Percentiles rank a stretch among this genome's conserved stretches.
These are phyloP conservation scores for Protonibea diacanthus DNA, from an alignment of 2,797 vertebrate species.

Conservation along the genomic window DNA sequence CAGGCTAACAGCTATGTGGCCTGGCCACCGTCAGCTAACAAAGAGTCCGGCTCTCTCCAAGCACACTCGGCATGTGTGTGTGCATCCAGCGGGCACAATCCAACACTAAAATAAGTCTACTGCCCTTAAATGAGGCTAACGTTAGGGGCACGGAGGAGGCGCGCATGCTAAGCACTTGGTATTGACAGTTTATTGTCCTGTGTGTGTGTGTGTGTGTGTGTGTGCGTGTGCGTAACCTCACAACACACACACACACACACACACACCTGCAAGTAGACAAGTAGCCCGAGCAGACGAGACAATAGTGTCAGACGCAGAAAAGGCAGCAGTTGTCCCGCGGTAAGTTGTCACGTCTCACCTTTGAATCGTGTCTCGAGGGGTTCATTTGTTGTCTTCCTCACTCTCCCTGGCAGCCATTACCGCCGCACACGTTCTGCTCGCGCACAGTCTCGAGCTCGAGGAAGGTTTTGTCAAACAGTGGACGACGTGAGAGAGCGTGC, in stretches of 20 bases:
- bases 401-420: slow-evolving; percentile 84
- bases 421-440: slow-evolving; percentile 67
- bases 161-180: slow-evolving; percentile 10
- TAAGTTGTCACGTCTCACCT: slow-evolving; percentile 62
- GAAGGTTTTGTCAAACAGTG: slow-evolving; percentile 64
- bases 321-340: neutral
- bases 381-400: slow-evolving; percentile 75
- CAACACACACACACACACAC: slow-evolving; percentile 28
- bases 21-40: slow-evolving; percentile 75
- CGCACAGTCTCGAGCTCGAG: slow-evolving; percentile 43
- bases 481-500: slow-evolving; percentile 60
- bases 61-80: neutral
- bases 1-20: slow-evolving; percentile 71
- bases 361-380: slow-evolving; percentile 64
- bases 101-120: neutral
- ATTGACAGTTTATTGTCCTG: slow-evolving; percentile 73
- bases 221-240: slow-evolving; percentile 20
- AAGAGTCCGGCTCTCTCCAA: slow-evolving; percentile 61
- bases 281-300: slow-evolving; percentile 27
- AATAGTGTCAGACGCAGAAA: neutral
- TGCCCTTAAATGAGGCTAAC: fast-evolving
- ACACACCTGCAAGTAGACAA: slow-evolving; percentile 54
- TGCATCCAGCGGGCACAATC: neutral
- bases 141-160: neutral
- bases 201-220: neutral